These are phyloP conservation scores for Sebastes jordani DNA, from an alignment of 2,797 vertebrate genomes.

Conservation along the genomic window DNA sequence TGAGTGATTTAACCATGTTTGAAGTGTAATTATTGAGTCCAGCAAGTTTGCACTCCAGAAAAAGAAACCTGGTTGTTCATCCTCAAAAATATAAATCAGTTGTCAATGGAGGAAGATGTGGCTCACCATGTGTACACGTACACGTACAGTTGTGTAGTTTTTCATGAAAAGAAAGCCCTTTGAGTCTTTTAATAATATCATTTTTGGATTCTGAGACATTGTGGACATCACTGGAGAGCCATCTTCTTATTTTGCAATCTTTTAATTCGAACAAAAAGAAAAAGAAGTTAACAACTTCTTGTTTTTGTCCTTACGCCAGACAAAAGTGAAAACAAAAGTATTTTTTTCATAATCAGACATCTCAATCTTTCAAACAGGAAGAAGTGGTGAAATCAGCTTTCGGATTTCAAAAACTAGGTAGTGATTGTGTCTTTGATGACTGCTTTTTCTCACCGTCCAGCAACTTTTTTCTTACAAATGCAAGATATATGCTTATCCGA, in stretches of 20 bases:
- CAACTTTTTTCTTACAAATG: not conserved
- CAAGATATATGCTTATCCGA: not conserved
- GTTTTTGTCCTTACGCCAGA: not conserved
- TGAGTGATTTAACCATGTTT: not conserved
- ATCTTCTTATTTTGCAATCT: not conserved
- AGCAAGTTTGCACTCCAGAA: not conserved
- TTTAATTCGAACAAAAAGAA: not conserved
- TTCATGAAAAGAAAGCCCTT: not conserved
- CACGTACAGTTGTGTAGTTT: not conserved
- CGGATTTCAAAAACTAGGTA: not conserved
- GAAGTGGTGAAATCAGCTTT: not conserved
- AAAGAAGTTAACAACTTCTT: not conserved
- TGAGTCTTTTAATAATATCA: not conserved
- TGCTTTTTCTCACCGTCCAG: not conserved
- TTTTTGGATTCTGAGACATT: not conserved
- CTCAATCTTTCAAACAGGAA: slow-evolving; percentile 21
- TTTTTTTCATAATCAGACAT: not conserved
- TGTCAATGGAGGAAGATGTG: not conserved
- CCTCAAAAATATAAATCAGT: not conserved
- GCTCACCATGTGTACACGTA: too few relatives aligned
- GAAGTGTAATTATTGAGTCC: not conserved
- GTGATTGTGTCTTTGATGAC: not conserved
- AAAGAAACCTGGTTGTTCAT: not conserved
- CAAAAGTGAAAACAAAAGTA: not conserved
- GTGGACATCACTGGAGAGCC: not conserved